Conservation (phyloP, 2,888 invertebrate genomes). For the Idaea biselata region DNA sequence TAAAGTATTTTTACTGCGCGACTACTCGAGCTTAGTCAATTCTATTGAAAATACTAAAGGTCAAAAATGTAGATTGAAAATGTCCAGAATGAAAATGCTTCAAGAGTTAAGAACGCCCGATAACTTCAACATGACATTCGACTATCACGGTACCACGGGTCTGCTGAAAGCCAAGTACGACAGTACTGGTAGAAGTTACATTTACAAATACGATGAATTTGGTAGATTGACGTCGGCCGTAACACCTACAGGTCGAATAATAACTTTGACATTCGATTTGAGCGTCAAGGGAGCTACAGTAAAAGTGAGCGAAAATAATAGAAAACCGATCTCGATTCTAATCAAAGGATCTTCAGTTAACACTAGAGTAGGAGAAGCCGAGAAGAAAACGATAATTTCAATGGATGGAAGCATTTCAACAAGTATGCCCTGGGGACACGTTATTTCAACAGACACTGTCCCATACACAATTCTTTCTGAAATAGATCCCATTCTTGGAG, state of each 20-base stretch:
- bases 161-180: constrained; percentile 93
- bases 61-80: constrained; percentile 92
- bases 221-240: constrained; percentile 95
- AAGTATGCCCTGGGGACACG: constrained; percentile 92
- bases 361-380: constrained; percentile 90
- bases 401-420: constrained; percentile 92
- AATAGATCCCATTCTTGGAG: constrained; percentile 91
- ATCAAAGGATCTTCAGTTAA: constrained; percentile 93
- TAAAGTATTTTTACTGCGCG: constrained; percentile 90
- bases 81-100: constrained; percentile 96
- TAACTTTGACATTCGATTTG: constrained; percentile 92
- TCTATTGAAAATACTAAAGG: constrained; percentile 97
- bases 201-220: constrained; percentile 97
- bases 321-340: constrained; percentile 90
- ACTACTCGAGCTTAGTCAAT: constrained; percentile 93
- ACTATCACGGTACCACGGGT: constrained; percentile 95
- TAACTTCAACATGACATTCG: constrained; percentile 95
- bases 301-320: constrained; percentile 89
- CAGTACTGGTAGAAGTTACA: constrained; percentile 93
- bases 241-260: constrained; percentile 96
- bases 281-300: constrained; percentile 95
- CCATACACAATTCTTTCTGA: constrained; percentile 95
- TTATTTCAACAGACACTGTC: constrained; percentile 93
- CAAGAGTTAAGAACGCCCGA: constrained; percentile 95
- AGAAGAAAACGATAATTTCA: constrained; percentile 88